These are phyloP conservation scores for Chrysomela aeneicollis DNA, from an alignment of 2,888 invertebrate species.

Conservation along the genomic window DNA sequence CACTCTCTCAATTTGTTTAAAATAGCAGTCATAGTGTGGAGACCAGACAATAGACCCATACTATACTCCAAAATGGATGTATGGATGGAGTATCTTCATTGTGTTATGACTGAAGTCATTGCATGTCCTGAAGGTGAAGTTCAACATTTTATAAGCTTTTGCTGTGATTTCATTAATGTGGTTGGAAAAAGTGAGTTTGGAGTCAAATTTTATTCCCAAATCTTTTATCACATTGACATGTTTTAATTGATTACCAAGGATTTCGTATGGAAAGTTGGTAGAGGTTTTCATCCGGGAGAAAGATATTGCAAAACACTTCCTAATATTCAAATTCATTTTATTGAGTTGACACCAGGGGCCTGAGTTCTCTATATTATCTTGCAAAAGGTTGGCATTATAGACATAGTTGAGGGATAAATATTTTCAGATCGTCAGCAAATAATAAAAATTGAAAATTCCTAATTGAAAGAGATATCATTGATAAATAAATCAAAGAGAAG, in stretches of 20 bases:
- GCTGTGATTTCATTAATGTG: too few species aligned
- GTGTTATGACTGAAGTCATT: background rate
- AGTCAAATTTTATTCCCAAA: background rate
- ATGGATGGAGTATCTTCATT: too few species aligned
- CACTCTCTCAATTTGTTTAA: too few species aligned
- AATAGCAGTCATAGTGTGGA: too few species aligned
- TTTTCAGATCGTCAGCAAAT: background rate
- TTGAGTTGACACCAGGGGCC: background rate
- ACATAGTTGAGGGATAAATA: background rate
- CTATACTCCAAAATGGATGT: too few species aligned
- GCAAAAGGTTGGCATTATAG: background rate
- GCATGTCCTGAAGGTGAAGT: background rate
- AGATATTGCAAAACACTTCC: background rate
- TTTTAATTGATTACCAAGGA: conserved; percentile 3
- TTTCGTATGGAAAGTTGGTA: background rate
- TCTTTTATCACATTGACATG: background rate
- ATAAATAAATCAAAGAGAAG: background rate
- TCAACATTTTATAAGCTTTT: too few species aligned
- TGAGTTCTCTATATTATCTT: background rate
- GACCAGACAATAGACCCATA: too few species aligned
- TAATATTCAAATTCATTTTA: background rate
- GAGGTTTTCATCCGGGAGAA: background rate
- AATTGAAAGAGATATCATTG: background rate
- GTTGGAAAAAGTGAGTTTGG: background rate
- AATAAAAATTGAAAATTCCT: background rate